A percentile compares a stretch with the other conserved stretches of the same genome.
phyloP scores from a whole-genome alignment of 2,888 invertebrate genomes.

The Pharmacophagus antenor region DNA sequence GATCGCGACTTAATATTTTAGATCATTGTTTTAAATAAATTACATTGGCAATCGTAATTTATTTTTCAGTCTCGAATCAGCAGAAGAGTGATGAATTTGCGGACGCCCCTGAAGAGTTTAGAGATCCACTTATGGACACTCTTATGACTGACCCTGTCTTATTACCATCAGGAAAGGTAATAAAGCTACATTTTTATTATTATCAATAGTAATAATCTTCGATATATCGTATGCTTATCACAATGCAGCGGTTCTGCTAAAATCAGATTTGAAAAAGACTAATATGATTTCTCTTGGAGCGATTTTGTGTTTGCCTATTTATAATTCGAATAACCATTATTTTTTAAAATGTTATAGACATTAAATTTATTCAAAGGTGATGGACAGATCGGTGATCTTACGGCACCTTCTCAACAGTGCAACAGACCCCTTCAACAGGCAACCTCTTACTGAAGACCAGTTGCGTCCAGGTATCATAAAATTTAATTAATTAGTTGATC shows the following conservation, averaged over 20 bases:
- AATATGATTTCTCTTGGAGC: no score
- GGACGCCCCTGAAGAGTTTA: slow-evolving; percentile 97
- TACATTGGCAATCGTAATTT: neutral
- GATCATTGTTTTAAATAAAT: no score
- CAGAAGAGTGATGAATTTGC: slow-evolving; percentile 95
- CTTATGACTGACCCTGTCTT: slow-evolving; percentile 97
- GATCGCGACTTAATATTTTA: no score
- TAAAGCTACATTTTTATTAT: neutral
- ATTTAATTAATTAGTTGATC: neutral
- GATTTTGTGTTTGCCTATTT: neutral
- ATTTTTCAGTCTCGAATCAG: slow-evolving; percentile 85
- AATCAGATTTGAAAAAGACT: neutral
- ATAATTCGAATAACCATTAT: neutral
- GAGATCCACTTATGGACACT: slow-evolving; percentile 98
- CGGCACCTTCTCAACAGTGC: slow-evolving; percentile 96
- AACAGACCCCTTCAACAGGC: slow-evolving; percentile 98
- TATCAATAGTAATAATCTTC: neutral
- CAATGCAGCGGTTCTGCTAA: neutral
- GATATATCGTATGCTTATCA: neutral
- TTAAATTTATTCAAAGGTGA: slow-evolving; percentile 76
- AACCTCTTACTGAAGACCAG: slow-evolving; percentile 96
- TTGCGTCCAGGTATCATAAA: slow-evolving; percentile 87
- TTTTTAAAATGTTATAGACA: neutral
- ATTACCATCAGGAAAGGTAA: slow-evolving; percentile 90
- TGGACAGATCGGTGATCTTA: slow-evolving; percentile 96